A percentile compares a stretch with the other conserved stretches of the same genome.
Evolutionary conservation across 2,888 invertebrate genomes (phyloP).

Genomic region (Stenchaetothrips biformis): DNA sequence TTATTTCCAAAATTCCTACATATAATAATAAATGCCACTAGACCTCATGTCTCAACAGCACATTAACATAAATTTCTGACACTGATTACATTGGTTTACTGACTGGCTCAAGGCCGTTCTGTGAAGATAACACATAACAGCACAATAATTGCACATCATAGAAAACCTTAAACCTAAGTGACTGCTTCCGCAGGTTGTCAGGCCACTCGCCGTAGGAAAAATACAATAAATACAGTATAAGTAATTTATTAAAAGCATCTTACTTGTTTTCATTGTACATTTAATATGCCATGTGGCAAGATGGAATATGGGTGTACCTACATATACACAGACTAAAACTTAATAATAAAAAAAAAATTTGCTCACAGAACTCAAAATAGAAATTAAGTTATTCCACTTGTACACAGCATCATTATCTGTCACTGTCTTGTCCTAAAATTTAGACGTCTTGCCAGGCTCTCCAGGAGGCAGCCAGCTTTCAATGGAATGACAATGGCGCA

Average conservation of each 20-base stretch:
- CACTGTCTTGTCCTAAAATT: conserved; percentile 16
- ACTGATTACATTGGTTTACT: conserved; percentile 19
- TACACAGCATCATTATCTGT: conserved; percentile 13
- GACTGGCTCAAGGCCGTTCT: conserved; percentile 7
- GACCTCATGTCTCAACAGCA: neutral
- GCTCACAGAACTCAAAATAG: neutral
- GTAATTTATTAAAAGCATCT: conserved; percentile 24
- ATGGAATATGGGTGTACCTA: conserved; percentile 14
- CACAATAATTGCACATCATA: conserved; percentile 22
- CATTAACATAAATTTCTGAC: conserved; percentile 10
- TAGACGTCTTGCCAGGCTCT: neutral
- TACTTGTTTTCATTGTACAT: conserved; percentile 25
- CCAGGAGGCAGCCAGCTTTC: neutral
- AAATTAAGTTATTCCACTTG: conserved; percentile 21
- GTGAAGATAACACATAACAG: conserved; percentile 18
- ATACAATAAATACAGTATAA: conserved; percentile 20
- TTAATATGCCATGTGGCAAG: conserved; percentile 23
- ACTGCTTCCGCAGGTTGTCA: conserved; percentile 17
- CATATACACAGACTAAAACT: conserved; percentile 23
- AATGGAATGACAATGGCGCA: conserved; percentile 22
- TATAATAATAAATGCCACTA: conserved; percentile 11
- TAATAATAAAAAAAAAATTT: conserved; percentile 21
- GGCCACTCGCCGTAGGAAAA: conserved; percentile 20
- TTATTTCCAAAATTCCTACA: conserved; percentile 19
- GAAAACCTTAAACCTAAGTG: conserved; percentile 21